Evolutionary conservation across 2,113 vertebrate species (phyloP), one percentile per base, ranked within the genome.

Genomic region (Neolamprologus hecqui): DNA sequence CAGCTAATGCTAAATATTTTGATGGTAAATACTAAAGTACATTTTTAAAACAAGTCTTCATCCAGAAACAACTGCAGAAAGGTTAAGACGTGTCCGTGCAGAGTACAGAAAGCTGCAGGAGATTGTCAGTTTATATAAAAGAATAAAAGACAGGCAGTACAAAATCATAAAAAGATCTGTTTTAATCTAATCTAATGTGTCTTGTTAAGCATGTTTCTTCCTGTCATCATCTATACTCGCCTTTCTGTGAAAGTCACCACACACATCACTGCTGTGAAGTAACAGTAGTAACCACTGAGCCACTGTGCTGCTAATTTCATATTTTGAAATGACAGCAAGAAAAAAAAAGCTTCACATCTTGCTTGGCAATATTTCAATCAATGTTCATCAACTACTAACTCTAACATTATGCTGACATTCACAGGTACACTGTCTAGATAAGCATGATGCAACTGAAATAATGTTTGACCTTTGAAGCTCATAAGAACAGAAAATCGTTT

Each of bases 401-500:
- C 60, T 86, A 42, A 53, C 37, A 19, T 51, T 51, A 49, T 31
- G 42, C 45, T 51, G 1, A n/a, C 47, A 77, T 81, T 87, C 58
- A 84, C 60, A 37, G 53, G 42, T 42, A 75, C 51, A 86, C 83
- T 88, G 53, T 2, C 86, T 81, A 84, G 81, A 81, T 87, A 88
- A 87, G 17, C n/a, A 17, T 3, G 26, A 19, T 54, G 21, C 10
- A 4, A 7, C 68, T 84, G 31, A 79, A 88, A 85, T 70, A 63
- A 68, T 42, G 88, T 81, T 82, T 90, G 84, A 93, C 85, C 90
- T 94, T 89, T 93, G 89, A 92, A 82, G 82, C 86, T 73, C 31
- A 80, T 11, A 89, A 88, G 9, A 85, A 87, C 42, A 80, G 55
- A 83, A 31, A 45, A 73, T n/a, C 40, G 14, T 33, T 6, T 4